Evolutionary conservation across 2,888 invertebrate species (phyloP).

Genomic region (Synanthedon vespiformis): DNA sequence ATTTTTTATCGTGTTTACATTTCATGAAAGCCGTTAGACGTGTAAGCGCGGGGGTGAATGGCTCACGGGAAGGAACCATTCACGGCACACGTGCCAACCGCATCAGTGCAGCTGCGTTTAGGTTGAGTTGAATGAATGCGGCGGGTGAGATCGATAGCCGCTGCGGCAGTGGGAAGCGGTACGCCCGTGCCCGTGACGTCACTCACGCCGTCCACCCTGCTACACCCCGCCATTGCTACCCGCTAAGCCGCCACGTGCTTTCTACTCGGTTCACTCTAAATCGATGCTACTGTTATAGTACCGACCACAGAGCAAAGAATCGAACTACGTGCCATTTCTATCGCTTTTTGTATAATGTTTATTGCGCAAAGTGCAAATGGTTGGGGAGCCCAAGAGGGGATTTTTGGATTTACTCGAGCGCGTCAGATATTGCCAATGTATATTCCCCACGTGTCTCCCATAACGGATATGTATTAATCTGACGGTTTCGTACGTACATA

Average conservation of each 20-base stretch:
- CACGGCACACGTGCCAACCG: constrained; percentile 8
- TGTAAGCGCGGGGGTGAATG: constrained; percentile 9
- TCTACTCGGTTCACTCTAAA: background rate
- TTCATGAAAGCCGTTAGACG: constrained; percentile 3
- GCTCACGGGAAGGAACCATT: constrained; percentile 12
- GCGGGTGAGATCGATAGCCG: constrained; percentile 22
- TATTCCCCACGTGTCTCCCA: too few species aligned
- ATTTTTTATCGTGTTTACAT: background rate
- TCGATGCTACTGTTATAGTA: background rate
- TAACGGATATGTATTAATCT: too few species aligned
- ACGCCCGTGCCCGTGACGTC: constrained; percentile 31
- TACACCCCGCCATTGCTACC: constrained; percentile 8
- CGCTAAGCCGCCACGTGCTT: constrained; percentile 14
- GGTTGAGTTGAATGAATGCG: constrained; percentile 27
- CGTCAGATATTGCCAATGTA: too few species aligned
- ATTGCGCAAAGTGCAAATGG: too few species aligned
- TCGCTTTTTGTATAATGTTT: too few species aligned
- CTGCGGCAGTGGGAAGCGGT: constrained; percentile 22
- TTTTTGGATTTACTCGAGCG: too few species aligned
- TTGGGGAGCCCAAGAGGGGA: too few species aligned
- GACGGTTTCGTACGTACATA: too few species aligned
- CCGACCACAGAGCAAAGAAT: too few species aligned
- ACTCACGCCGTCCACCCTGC: constrained; percentile 14
- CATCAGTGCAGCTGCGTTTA: constrained; percentile 14
- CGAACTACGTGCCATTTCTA: too few species aligned